A percentile compares a stretch with the other conserved stretches of the same genome.
Conservation (phyloP, 2,797 vertebrate genomes). For the Phrynocephalus forsythii region DNA sequence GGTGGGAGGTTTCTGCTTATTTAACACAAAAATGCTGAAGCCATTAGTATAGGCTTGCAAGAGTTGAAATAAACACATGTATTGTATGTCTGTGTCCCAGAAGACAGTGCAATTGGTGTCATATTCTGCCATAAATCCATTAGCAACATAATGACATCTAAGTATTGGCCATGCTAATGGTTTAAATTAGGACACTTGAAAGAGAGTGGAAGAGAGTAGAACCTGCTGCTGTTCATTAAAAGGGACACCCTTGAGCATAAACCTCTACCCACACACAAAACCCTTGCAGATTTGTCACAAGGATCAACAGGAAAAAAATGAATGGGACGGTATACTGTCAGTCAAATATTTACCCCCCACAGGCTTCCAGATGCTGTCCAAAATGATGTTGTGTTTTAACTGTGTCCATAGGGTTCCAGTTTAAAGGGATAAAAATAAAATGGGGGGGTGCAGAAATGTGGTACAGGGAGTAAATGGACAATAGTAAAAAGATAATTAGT, state of each 20-base stretch:
- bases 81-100: conserved; percentile 78
- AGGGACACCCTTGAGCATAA: conserved; percentile 48
- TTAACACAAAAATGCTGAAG: conserved; percentile 82
- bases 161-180: conserved; percentile 78
- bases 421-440: background rate
- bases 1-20: conserved; percentile 68
- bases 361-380: background rate
- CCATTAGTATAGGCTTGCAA: conserved; percentile 82
- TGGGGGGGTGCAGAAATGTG: background rate
- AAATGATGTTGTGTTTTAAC: background rate
- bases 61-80: conserved; percentile 79
- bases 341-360: conserved; percentile 31
- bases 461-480: background rate
- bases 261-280: conserved; percentile 32
- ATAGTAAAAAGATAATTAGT: too few species aligned
- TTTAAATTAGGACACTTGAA: conserved; percentile 72
- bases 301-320: conserved; percentile 11
- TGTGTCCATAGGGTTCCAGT: too few species aligned
- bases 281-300: background rate
- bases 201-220: background rate
- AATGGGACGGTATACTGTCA: conserved; percentile 32
- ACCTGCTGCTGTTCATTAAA: conserved; percentile 47
- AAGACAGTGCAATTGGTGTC: conserved; percentile 80
- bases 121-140: conserved; percentile 81
- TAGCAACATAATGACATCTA: conserved; percentile 80